Percentiles rank a stretch among this genome's conserved stretches.
These are phyloP conservation scores for Paramormyrops kingsleyae DNA, from an alignment of 2,113 vertebrate species.

Conservation along the genomic window DNA sequence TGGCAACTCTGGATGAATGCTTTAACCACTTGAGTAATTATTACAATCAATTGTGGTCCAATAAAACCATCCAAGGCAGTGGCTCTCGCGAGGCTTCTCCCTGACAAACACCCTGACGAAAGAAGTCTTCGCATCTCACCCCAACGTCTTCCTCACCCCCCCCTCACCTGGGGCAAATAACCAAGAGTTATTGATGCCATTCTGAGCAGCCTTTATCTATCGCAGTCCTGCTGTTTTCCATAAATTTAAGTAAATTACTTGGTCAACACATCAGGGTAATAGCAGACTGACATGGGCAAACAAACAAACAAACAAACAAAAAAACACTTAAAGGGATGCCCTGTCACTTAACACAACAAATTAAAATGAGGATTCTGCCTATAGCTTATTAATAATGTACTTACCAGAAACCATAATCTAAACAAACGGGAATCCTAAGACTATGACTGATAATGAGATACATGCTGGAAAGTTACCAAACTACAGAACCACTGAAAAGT, in stretches of 20 bases:
- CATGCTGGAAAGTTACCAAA: not conserved
- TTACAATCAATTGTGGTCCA: not conserved
- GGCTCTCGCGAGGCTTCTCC: not conserved
- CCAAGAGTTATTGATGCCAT: not conserved
- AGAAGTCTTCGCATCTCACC: not conserved
- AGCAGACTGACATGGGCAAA: not conserved
- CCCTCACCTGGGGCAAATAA: not conserved
- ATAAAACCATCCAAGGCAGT: not conserved
- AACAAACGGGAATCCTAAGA: not conserved
- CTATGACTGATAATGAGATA: not conserved
- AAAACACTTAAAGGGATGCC: not conserved
- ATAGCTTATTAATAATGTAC: not conserved
- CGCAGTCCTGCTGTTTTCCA: not conserved
- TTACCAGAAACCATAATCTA: not conserved
- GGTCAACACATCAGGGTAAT: not conserved
- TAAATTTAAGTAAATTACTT: not conserved
- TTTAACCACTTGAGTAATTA: not conserved
- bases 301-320: not conserved
- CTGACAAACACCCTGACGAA: not conserved
- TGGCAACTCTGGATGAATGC: not conserved
- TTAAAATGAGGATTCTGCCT: not conserved
- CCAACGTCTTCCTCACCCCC: not conserved
- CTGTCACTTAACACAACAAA: not conserved
- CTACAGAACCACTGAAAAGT: not conserved
- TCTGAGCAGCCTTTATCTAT: not conserved